Base-by-base conservation (phyloP, 2,797 vertebrate species). In the Limnodromus scolopaceus region DNA sequence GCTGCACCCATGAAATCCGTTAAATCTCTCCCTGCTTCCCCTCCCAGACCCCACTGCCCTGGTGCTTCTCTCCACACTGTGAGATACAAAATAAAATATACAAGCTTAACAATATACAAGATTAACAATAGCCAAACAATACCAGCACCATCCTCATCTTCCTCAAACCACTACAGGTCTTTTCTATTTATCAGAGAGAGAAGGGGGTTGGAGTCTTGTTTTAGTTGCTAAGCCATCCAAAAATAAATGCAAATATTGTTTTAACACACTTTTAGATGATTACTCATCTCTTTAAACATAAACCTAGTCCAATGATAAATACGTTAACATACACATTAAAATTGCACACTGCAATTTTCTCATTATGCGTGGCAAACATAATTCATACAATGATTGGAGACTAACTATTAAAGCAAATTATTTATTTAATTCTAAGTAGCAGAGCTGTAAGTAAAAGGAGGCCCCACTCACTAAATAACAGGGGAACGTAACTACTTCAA, bases 401-500 rank as follows among this genome's bases (percentile, higher is more conserved):
- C 46, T 84, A 84, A 88, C 69, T 71, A 91, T 57, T 61, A 89
- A 79, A 82, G 63, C 4, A 77, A 87, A 87, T 72, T 63, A 87
- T 89, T 94, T 92, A 54, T 89, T 92, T 94, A 68, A 84, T 84
- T 94, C 49, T 45, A 27, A 87, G 79, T 28, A 89, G 12, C 69
- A 68, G 63, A n/a, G n/a, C 70, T 79, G 28, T 48, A 55, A 84
- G 84, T 34, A 58, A 87, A 94, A 94, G 80, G 25, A 82, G 43
- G 79, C 25, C 27, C 53, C 27, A 9, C 30, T 78, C 65, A 53
- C 34, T 84, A 72, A 86, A 89, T 81, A 93, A 76, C 24, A 32
- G 7, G 24, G 51, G 51, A 82, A 60, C 2, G 6, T 48, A 90
- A 95, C 92, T 65, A 63, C 43, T 94, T 74, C 48, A 46, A 76